phyloP scores from a whole-genome alignment of 2,113 vertebrate genomes.

The Equus quagga region DNA sequence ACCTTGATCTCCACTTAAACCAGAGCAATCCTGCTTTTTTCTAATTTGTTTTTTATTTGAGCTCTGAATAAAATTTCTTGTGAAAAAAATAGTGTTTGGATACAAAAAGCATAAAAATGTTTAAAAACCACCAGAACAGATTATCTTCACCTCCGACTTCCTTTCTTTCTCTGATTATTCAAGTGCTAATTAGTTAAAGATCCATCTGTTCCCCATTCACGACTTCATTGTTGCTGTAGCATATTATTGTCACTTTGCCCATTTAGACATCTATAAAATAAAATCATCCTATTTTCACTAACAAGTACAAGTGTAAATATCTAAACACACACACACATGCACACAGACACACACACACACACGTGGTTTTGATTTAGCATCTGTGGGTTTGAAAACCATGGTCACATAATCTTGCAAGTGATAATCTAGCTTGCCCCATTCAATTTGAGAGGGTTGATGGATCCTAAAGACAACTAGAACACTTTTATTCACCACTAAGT shows the following conservation, averaged over 20 bases:
- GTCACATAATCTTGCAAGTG: background rate
- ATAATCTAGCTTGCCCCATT: background rate
- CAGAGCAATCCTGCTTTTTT: background rate
- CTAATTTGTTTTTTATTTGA: background rate
- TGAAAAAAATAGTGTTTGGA: background rate
- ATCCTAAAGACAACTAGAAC: background rate
- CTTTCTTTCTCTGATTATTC: background rate
- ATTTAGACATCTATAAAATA: background rate
- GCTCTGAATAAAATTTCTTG: background rate
- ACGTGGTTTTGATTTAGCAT: background rate
- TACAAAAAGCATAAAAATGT: background rate
- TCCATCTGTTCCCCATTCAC: background rate
- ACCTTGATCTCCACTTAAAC: background rate
- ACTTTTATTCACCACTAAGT: conserved; percentile 5
- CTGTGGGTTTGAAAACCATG: background rate
- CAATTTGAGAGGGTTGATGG: background rate
- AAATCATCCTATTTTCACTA: background rate
- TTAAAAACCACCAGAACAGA: background rate
- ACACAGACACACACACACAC: background rate
- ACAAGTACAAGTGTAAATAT: background rate
- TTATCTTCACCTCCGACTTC: background rate
- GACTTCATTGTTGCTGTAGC: background rate
- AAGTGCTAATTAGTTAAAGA: background rate
- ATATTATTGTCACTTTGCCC: background rate
- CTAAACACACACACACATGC: background rate